A percentile compares a stretch with the other conserved stretches of the same genome.
Evolutionary conservation across 2,797 vertebrate species (phyloP).

Genomic region (Lagocephalus sceleratus): DNA sequence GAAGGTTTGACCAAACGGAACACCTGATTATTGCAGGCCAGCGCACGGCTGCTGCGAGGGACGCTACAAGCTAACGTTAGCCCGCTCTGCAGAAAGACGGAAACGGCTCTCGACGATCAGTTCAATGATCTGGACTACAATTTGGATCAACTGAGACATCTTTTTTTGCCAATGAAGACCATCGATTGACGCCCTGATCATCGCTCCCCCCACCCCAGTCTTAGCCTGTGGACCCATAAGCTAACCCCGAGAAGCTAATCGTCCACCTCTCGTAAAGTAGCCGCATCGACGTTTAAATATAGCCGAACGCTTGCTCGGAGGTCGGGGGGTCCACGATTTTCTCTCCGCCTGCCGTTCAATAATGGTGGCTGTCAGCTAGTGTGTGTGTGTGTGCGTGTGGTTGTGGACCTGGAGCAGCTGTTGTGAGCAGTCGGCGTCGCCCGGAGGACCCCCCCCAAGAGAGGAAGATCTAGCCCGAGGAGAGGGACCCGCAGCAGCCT

Average conservation of each 20-base stretch:
- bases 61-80: conserved; percentile 63
- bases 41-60: conserved; percentile 63
- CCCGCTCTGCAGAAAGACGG: conserved; percentile 30
- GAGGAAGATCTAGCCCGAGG: conserved; percentile 57
- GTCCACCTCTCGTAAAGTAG: conserved; percentile 27
- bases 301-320: conserved; percentile 20
- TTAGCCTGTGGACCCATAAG: conserved; percentile 30
- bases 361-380: conserved; percentile 69
- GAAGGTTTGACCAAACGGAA: conserved; percentile 12
- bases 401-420: conserved; percentile 50
- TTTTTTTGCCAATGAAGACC: conserved; percentile 22
- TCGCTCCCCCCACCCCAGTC: conserved; percentile 6
- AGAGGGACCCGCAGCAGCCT: conserved; percentile 67
- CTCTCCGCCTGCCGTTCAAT: conserved; percentile 36
- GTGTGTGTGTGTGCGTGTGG: no score
- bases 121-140: conserved; percentile 28
- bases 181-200: conserved; percentile 7
- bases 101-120: conserved; percentile 38
- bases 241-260: conserved; percentile 53
- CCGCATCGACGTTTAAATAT: conserved; percentile 35
- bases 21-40: conserved; percentile 68
- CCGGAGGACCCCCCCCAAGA: conserved; percentile 45
- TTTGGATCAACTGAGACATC: conserved; percentile 13
- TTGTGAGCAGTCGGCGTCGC: conserved; percentile 44
- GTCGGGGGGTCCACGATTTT: conserved; percentile 11